These are phyloP conservation scores for Tenthredo amoena DNA, from an alignment of 2,888 invertebrate genomes.

Conservation along the genomic window DNA sequence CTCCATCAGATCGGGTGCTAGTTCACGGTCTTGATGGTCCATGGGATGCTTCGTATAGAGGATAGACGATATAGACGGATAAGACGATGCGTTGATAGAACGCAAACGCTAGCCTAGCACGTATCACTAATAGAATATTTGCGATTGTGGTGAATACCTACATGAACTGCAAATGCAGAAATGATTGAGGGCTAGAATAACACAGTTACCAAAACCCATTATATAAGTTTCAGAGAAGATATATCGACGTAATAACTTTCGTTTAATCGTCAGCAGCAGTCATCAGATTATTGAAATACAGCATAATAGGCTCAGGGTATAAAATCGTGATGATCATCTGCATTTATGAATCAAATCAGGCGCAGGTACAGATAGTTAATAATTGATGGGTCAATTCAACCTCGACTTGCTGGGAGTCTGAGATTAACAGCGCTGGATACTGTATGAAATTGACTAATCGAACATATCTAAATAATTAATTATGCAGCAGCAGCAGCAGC, in stretches of 20 bases:
- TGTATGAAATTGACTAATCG: neutral
- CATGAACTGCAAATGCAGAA: constrained; percentile 2
- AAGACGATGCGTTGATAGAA: constrained; percentile 51
- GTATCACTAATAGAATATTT: constrained; percentile 17
- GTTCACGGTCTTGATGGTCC: constrained; percentile 55
- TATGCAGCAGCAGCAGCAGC: neutral
- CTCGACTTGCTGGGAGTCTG: constrained; percentile 23
- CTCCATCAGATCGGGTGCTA: constrained; percentile 74
- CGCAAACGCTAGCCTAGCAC: constrained; percentile 38
- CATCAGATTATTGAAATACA: constrained; percentile 1
- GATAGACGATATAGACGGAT: constrained; percentile 36
- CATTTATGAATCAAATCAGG: neutral
- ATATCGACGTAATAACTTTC: neutral
- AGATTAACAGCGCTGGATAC: constrained; percentile 10
- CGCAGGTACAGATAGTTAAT: neutral
- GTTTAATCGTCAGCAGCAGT: neutral
- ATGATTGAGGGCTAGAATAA: constrained; percentile 25
- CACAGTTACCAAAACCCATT: neutral
- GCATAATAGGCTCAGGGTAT: neutral
- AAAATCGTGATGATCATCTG: constrained; percentile 1
- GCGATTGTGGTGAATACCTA: neutral
- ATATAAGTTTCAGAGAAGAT: neutral
- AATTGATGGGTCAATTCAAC: neutral
- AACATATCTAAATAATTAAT: constrained; percentile 25
- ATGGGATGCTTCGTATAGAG: neutral